These are phyloP conservation scores for Molorchus minor DNA, from an alignment of 2,888 invertebrate genomes.

Conservation along the genomic window DNA sequence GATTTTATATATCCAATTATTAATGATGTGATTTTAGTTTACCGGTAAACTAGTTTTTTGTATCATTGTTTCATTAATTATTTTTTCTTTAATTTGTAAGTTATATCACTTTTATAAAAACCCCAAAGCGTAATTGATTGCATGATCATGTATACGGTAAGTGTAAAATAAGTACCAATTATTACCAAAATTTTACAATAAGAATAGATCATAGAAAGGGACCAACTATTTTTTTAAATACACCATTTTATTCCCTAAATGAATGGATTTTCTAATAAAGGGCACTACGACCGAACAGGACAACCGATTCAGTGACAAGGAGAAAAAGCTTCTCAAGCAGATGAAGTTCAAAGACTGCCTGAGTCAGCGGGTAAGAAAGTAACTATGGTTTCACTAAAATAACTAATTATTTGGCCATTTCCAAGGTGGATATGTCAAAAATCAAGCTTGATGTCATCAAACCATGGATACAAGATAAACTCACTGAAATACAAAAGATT, in stretches of 20 bases:
- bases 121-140: conserved; percentile 22
- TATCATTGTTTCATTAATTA: conserved; percentile 4
- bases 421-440: conserved; percentile 95
- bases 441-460: conserved; percentile 97
- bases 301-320: conserved; percentile 99
- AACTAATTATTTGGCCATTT: too few species aligned
- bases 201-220: conserved; percentile 31
- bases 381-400: conserved; percentile 3
- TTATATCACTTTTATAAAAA: conserved; percentile 1
- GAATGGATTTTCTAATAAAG: conserved; percentile 64
- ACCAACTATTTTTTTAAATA: conserved; percentile 24
- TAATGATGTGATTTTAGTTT: conserved; percentile 18
- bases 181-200: conserved; percentile 21
- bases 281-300: conserved; percentile 99
- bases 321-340: conserved; percentile 97
- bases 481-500: conserved; percentile 94
- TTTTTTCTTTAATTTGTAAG: conserved; percentile 14
- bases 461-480: conserved; percentile 98
- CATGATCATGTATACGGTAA: conserved; percentile 60
- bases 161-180: conserved; percentile 33
- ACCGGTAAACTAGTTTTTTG: conserved; percentile 16
- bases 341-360: conserved; percentile 98
- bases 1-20: background rate
- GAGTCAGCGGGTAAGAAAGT: conserved; percentile 79
- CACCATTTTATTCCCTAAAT: conserved; percentile 37